Conservation (phyloP, 2,113 vertebrate species). For the Excalfactoria chinensis region DNA sequence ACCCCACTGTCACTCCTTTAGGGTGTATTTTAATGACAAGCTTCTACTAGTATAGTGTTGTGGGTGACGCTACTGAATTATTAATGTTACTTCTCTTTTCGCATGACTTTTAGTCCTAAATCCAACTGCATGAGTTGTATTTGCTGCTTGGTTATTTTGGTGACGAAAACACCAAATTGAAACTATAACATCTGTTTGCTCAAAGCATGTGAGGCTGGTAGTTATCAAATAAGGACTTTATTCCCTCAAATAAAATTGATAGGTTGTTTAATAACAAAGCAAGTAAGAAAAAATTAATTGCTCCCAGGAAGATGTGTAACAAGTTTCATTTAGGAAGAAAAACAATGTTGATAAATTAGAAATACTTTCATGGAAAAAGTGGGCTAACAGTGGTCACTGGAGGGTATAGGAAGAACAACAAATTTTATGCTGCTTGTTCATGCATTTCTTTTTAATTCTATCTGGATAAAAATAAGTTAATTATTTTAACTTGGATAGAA, state of each 20-base stretch:
- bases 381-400: background rate
- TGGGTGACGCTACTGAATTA: constrained; percentile 9
- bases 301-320: constrained; percentile 1
- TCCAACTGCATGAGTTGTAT: background rate
- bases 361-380: background rate
- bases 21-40: background rate
- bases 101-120: background rate
- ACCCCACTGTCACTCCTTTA: background rate
- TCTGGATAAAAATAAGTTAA: background rate
- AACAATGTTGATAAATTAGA: constrained; percentile 17
- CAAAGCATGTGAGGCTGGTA: constrained; percentile 30
- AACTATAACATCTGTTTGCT: constrained; percentile 56
- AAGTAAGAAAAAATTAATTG: constrained; percentile 25
- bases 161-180: constrained; percentile 55
- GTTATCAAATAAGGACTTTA: constrained; percentile 61
- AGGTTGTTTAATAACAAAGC: constrained; percentile 68
- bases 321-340: constrained; percentile 49
- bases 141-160: constrained; percentile 2
- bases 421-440: background rate
- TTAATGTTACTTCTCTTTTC: constrained; percentile 12
- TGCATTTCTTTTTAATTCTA: background rate
- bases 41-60: background rate
- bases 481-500: background rate
- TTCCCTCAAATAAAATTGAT: constrained; percentile 74
- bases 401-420: background rate